A percentile compares a stretch with the other conserved stretches of the same genome.
These are phyloP conservation scores for Microchirus variegatus DNA, from an alignment of 2,797 vertebrate genomes.

Conservation along the genomic window DNA sequence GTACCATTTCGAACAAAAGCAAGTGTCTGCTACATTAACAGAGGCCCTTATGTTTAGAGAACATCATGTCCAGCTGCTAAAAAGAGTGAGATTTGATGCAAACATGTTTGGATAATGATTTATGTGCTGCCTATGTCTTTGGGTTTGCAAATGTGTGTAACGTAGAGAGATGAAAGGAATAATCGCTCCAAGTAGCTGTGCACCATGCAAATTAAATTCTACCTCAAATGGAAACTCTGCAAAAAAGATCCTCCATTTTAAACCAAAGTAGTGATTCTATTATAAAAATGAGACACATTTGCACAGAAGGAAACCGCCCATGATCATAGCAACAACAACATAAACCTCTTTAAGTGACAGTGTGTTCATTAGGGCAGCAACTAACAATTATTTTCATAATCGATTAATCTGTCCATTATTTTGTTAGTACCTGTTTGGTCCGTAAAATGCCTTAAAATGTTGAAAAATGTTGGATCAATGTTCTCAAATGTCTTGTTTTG, in stretches of 20 bases:
- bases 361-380: background rate
- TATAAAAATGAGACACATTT: conserved; percentile 22
- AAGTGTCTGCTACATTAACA: conserved; percentile 8
- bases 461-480: too few relatives aligned
- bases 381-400: too few relatives aligned
- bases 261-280: conserved; percentile 9
- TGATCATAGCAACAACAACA: background rate
- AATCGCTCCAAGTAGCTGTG: background rate
- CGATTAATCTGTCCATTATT: background rate
- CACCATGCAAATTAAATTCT: background rate
- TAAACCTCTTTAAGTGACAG: conserved; percentile 26
- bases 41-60: conserved; percentile 22
- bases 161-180: background rate
- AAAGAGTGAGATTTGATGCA: conserved; percentile 16
- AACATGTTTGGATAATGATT: conserved; percentile 2
- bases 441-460: too few relatives aligned
- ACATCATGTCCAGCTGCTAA: conserved; percentile 12
- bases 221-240: background rate
- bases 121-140: conserved; percentile 10
- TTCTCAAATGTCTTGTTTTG: too few relatives aligned
- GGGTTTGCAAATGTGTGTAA: background rate
- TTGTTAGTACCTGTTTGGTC: too few relatives aligned
- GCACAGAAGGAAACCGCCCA: conserved; percentile 9
- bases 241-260: conserved; percentile 10
- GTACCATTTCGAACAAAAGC: conserved; percentile 13